Conservation (phyloP, 2,797 vertebrate genomes). For the Rachycentron canadum region DNA sequence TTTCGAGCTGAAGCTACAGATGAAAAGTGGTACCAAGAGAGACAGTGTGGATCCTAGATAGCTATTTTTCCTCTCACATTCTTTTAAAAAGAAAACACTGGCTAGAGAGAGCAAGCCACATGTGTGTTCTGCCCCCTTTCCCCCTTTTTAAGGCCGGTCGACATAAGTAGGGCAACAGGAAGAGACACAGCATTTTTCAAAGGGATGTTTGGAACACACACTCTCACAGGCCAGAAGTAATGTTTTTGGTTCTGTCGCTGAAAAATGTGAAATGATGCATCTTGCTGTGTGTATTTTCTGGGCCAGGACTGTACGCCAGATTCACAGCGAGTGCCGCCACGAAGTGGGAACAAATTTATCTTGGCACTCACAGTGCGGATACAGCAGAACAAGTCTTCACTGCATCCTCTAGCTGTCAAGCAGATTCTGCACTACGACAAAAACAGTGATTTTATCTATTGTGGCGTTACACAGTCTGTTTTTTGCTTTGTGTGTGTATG, state of each 20-base stretch:
- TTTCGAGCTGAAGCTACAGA: not conserved
- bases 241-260: constrained; percentile 54
- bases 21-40: not conserved
- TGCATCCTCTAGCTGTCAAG: constrained; percentile 50
- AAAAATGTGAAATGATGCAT: constrained; percentile 59
- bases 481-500: constrained; percentile 1
- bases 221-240: constrained; percentile 40
- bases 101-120: constrained; percentile 10
- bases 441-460: constrained; percentile 52
- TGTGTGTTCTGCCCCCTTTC: constrained; percentile 10
- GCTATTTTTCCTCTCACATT: constrained; percentile 27
- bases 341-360: constrained; percentile 66
- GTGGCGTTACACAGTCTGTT: constrained; percentile 34
- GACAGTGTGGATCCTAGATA: constrained; percentile 12
- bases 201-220: constrained; percentile 44
- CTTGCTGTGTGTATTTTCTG: constrained; percentile 58
- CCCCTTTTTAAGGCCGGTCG: constrained; percentile 33
- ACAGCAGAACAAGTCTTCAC: constrained; percentile 54
- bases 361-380: constrained; percentile 60
- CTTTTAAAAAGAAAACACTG: constrained; percentile 35
- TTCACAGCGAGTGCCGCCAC: constrained; percentile 50
- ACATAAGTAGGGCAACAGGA: constrained; percentile 67
- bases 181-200: constrained; percentile 42
- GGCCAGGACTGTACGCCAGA: constrained; percentile 56
- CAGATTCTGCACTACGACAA: constrained; percentile 23